Evolutionary conservation across 30 jellyfish, hydroid and myxozoan genomes (phyloP), one percentile per base, ranked within the genome.

Genomic region (Chironex yamaguchii): DNA sequence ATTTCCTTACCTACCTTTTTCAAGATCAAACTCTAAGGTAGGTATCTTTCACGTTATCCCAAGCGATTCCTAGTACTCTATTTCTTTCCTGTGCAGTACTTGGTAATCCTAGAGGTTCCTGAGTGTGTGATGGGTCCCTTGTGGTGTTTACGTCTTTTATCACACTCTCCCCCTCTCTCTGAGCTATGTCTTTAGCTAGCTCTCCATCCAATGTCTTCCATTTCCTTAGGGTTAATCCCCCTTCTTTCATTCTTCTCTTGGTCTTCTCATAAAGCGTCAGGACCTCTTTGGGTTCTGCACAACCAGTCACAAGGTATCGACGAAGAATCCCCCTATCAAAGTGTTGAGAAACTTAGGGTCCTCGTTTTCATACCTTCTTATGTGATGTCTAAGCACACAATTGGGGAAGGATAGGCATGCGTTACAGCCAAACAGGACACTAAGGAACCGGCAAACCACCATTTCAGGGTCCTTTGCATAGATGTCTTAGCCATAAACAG

Each of bases 31-130:
- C 21, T 52, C 69, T 9, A 82, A n/a, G n/a, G n/a, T n/a, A 34
- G 14, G 69, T 69, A 36, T 82, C 93, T 17, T 52, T 34, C 4
- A 34, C 70, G 28, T 53, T 82, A 34, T 82, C 86, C 93, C 93
- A 82, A 25, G 87, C 62, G 50, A 82, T 52, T 24, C 93, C 93
- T 32, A 67, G 69, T 1, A 82, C 80, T 50, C 70, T 82, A 3
- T 86, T 82, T 63, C 70, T 68, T 17, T 79, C 91, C 48, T 84
- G 84, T 28, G 36, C 63, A 27, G 36, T 65, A 48, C 49, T 48
- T 13, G 84, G 67, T 22, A 80, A 4, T 36, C 91, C 84, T 36
- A 80, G 33, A 17, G 71, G 26, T 29, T 80, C 91, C 74, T 80
- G 25, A 14, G 82, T 83, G 48, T 67, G 1, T 31, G 48, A 4